Evolutionary conservation across 1,140 invertebrate species (phyloP), one percentile per base, ranked within the genome.

Genomic region (Pristionchus pacificus): DNA sequence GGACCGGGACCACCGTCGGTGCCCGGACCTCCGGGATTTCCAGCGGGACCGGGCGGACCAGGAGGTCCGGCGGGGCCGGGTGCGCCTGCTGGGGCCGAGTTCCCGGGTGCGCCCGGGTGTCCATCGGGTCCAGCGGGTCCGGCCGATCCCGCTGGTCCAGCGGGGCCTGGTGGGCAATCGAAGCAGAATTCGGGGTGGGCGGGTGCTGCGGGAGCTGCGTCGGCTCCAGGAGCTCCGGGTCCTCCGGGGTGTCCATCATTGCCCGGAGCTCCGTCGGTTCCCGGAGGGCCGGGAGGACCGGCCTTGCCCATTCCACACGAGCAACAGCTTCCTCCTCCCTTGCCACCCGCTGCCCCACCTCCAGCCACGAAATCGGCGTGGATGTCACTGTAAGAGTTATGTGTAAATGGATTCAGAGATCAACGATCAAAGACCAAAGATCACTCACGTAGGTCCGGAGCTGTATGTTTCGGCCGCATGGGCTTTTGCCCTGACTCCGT

Each of bases 151-250:
- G 71, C 32, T 19, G 71, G 74, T 24, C 71, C 72, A 29, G 72
- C 33, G 14, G 74, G 63, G 14, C 49, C 74, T n/a, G 70, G 29
- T n/a, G 74, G 74, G 25, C 73, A 74, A 28, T 74, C 73, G 62
- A 74, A 74, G 62, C 73, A 74, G 60, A 74, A 74, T 1, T 58
- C 73, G 27, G 65, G 73, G 24, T 75, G 25, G 3, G 71, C 38
- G 32, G 29, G 24, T 19, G 49, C 61, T 2, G n/a, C 27, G 27
- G 66, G 28, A 10, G 10, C 15, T 31, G 68, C 71, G 32, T 71
- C 68, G 25, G 71, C 72, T 55, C 71, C 71, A 59, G 69, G 60
- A 28, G 72, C 58, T 32, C 72, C 72, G n/a, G 72, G 67, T 27
- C 49, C 30, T 65, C 72, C 72, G 15, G 31, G 33, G 10, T 62